These are phyloP conservation scores for Pseudolaguvia tuberculata DNA, from an alignment of 2,113 vertebrate species.

Conservation along the genomic window DNA sequence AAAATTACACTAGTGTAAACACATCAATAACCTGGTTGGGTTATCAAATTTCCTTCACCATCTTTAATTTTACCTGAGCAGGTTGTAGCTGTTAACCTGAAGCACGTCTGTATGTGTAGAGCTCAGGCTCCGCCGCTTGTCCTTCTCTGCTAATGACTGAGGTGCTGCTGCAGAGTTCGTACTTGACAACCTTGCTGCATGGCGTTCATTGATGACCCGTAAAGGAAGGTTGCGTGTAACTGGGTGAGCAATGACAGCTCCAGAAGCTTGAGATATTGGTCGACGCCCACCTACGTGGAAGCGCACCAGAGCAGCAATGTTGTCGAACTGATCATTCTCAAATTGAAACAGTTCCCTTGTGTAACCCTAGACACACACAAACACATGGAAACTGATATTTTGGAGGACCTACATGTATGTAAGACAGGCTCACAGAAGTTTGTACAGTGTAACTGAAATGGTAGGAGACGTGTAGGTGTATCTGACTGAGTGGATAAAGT, in stretches of 20 bases:
- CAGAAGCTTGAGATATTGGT: conserved; percentile 72
- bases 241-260: conserved; percentile 75
- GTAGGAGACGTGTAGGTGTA: not conserved
- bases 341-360: conserved; percentile 79
- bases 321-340: conserved; percentile 82
- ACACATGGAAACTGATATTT: conserved; percentile 17
- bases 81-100: conserved; percentile 39
- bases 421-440: not conserved
- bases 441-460: too few relatives aligned
- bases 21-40: not conserved
- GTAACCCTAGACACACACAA: conserved; percentile 63
- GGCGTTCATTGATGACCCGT: conserved; percentile 65
- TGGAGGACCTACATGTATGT: not conserved
- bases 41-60: not conserved
- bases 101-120: conserved; percentile 46
- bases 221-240: conserved; percentile 69
- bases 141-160: conserved; percentile 28
- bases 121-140: conserved; percentile 69
- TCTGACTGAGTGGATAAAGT: too few relatives aligned
- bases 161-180: not conserved
- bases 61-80: conserved; percentile 56
- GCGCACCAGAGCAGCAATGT: conserved; percentile 72
- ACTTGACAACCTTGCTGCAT: conserved; percentile 29
- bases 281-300: conserved; percentile 71
- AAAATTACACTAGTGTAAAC: not conserved